Evolutionary conservation across 2,888 invertebrate species (phyloP).

Genomic region (Dendrolimus pini): DNA sequence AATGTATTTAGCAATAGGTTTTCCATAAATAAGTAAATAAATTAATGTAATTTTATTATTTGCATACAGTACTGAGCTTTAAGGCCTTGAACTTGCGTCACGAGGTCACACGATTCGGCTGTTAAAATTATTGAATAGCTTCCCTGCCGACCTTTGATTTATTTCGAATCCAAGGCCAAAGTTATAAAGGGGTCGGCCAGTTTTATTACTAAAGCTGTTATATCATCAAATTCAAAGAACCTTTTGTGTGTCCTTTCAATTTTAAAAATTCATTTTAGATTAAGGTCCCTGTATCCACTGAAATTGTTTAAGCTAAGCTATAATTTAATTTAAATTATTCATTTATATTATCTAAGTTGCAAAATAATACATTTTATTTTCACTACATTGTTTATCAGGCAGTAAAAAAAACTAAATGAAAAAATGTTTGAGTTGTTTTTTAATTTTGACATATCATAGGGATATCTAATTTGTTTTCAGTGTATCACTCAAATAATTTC

Average conservation of each 20-base stretch:
- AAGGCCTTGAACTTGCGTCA: conserved; percentile 62
- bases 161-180: conserved; percentile 53
- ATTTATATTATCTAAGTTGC: no score
- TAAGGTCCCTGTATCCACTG: neutral
- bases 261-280: neutral
- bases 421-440: no score
- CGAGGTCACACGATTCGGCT: conserved; percentile 43
- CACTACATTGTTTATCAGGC: no score
- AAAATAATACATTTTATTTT: no score
- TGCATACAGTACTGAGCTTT: conserved; percentile 28
- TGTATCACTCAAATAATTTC: no score
- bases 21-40: no score
- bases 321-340: no score
- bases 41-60: no score
- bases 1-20: no score
- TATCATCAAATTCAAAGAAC: conserved; percentile 31
- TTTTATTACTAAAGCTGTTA: conserved; percentile 16
- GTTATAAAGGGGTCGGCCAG: conserved; percentile 42
- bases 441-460: no score
- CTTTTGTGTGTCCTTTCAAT: conserved; percentile 11
- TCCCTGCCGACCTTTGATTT: conserved; percentile 54
- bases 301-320: neutral
- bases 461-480: no score
- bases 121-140: conserved; percentile 52
- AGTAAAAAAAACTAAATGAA: no score